Evolutionary conservation across 2,888 invertebrate species (phyloP).

Genomic region (Machimus rusticus): DNA sequence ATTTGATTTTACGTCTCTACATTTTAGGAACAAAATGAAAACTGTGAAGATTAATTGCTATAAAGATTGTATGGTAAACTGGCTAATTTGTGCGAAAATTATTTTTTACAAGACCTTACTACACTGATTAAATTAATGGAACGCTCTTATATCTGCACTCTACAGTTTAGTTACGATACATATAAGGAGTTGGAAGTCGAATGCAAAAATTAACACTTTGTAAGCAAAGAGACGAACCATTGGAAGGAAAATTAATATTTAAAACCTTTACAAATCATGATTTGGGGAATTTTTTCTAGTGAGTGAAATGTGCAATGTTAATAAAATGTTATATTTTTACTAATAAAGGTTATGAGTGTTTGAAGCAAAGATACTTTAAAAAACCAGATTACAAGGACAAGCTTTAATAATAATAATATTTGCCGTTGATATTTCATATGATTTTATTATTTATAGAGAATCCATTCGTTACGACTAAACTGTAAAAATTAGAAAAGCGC

Average conservation of each 20-base stretch:
- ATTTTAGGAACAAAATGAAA: conserved; percentile 1
- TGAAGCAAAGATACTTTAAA: too few species aligned
- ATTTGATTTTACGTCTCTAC: neutral
- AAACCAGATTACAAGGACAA: too few species aligned
- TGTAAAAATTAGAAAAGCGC: neutral
- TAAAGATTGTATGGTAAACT: neutral
- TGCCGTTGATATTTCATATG: too few species aligned
- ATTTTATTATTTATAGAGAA: neutral
- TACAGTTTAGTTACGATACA: neutral
- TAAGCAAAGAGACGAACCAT: neutral
- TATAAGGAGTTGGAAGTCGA: neutral
- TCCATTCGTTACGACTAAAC: neutral
- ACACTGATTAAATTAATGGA: neutral
- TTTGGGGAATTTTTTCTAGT: neutral
- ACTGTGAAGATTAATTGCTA: neutral
- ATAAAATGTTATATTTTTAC: neutral
- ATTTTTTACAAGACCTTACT: neutral
- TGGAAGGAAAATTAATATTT: neutral
- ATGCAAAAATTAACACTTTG: neutral
- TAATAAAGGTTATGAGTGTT: neutral
- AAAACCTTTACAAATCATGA: too few species aligned
- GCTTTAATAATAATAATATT: too few species aligned
- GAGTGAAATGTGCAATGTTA: neutral
- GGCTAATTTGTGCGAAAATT: neutral
- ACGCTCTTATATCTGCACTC: neutral